Evolutionary conservation across 2,113 vertebrate genomes (phyloP).

Genomic region (Nestor notabilis): DNA sequence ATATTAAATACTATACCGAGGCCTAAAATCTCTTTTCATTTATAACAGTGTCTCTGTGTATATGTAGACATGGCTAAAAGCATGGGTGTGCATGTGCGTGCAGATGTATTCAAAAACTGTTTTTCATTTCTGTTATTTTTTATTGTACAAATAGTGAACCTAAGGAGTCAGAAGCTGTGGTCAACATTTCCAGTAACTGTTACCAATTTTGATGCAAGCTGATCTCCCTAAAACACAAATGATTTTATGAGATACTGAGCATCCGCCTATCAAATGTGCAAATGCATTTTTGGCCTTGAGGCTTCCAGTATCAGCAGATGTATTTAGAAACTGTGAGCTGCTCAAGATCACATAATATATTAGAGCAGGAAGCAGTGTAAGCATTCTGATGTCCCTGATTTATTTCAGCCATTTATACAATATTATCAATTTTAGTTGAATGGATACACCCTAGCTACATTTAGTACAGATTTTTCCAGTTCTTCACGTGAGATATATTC

Average conservation of each 20-base stretch:
- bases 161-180: background rate
- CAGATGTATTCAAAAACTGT: background rate
- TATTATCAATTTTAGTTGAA: background rate
- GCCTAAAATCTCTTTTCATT: background rate
- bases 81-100: background rate
- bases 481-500: background rate
- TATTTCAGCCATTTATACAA: background rate
- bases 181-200: background rate
- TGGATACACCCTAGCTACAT: background rate
- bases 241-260: background rate
- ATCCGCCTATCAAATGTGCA: background rate
- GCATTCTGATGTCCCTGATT: background rate
- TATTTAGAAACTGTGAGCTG: background rate
- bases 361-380: background rate
- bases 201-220: background rate
- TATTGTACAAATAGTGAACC: background rate
- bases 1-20: background rate
- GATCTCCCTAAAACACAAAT: background rate
- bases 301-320: background rate
- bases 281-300: background rate
- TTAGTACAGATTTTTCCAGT: background rate
- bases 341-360: background rate
- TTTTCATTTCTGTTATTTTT: background rate
- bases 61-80: background rate
- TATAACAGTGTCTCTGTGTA: background rate